Percentiles rank a stretch among this genome's conserved stretches.
Evolutionary conservation across 2,113 vertebrate genomes (phyloP).

Genomic region (Martes martes): DNA sequence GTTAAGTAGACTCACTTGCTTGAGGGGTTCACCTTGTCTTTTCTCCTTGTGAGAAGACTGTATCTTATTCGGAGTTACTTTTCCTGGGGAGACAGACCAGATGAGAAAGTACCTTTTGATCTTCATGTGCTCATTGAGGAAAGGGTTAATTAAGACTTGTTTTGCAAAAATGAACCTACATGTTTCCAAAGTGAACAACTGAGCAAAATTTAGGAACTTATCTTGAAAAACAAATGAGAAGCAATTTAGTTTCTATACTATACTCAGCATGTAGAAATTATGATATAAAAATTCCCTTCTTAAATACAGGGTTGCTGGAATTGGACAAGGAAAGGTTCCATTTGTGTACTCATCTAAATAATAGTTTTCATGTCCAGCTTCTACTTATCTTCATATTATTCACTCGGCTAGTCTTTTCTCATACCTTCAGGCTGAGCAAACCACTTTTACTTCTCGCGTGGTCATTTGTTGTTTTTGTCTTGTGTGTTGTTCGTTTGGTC

Average conservation of each 20-base stretch:
- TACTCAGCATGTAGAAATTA: constrained; percentile 40
- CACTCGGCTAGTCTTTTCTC: background rate
- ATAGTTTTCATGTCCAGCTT: constrained; percentile 5
- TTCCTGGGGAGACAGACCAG: background rate
- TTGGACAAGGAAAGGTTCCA: constrained; percentile 28
- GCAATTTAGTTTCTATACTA: background rate
- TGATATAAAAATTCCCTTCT: constrained; percentile 51
- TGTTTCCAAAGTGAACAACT: background rate
- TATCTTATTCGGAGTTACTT: background rate
- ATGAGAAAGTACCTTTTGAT: background rate
- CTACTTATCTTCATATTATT: constrained; percentile 18
- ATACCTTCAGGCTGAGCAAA: background rate
- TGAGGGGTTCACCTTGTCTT: background rate
- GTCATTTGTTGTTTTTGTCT: background rate
- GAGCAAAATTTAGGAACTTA: constrained; percentile 15
- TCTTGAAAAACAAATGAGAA: constrained; percentile 21
- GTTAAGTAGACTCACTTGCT: background rate
- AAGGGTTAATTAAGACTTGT: background rate
- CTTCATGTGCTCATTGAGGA: background rate
- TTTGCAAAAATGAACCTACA: background rate
- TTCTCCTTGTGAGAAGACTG: background rate
- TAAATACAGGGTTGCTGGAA: constrained; percentile 50
- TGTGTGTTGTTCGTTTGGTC: background rate
- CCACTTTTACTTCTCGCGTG: background rate
- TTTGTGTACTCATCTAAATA: constrained; percentile 46